These are phyloP conservation scores for Haemorhous mexicanus DNA, from an alignment of 2,113 vertebrate genomes.

Conservation along the genomic window DNA sequence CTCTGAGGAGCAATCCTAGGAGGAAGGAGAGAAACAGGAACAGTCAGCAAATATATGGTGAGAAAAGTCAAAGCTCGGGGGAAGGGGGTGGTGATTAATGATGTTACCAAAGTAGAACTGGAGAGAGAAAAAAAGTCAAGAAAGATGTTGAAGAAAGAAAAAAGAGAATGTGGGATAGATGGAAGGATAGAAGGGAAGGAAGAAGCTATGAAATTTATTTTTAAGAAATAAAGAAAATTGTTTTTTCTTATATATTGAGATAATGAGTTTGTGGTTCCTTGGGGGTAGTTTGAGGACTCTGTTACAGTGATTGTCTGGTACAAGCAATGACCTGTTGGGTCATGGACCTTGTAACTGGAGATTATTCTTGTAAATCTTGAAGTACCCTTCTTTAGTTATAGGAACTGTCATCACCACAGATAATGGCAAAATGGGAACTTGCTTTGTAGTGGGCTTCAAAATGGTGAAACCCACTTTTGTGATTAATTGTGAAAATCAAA, in stretches of 20 bases:
- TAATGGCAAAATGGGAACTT: neutral
- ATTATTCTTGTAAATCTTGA: neutral
- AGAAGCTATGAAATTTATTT: neutral
- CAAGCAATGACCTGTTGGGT: neutral
- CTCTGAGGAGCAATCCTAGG: neutral
- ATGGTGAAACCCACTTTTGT: neutral
- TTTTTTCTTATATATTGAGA: neutral
- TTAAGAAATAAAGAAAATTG: neutral
- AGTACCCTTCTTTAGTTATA: neutral
- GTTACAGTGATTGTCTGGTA: neutral
- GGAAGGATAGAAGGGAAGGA: neutral
- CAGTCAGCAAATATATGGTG: conserved; percentile 33
- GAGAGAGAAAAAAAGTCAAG: neutral
- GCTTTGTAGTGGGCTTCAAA: neutral
- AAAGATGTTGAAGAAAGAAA: neutral
- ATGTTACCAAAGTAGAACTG: neutral
- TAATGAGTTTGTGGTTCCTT: neutral
- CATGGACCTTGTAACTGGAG: neutral
- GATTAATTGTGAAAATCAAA: neutral
- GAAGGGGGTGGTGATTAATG: neutral
- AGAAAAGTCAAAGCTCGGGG: neutral
- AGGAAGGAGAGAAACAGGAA: neutral
- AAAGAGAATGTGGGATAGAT: neutral
- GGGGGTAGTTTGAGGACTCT: neutral
- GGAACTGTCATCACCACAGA: neutral